A percentile compares a stretch with the other conserved stretches of the same genome.
Evolutionary conservation across 2,797 vertebrate genomes (phyloP).

Genomic region (Acanthiza pusilla): DNA sequence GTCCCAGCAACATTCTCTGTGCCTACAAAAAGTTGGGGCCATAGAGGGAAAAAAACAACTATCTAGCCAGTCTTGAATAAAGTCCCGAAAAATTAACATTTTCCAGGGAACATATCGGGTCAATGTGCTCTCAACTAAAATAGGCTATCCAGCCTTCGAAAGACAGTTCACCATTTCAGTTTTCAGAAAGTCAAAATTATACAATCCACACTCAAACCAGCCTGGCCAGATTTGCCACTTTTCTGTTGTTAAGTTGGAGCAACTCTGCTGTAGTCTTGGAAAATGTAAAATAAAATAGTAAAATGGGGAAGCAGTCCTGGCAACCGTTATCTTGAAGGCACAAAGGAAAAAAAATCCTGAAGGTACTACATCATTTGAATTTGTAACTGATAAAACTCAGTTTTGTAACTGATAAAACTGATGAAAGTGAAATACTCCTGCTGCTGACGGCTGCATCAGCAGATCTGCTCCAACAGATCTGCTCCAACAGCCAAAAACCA

Average conservation of each 20-base stretch:
- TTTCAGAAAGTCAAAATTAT: not conserved
- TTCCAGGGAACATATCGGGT: not conserved
- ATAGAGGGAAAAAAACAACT: not conserved
- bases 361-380: not conserved
- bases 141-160: not conserved
- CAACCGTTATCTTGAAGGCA: not conserved
- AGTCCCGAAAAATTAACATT: not conserved
- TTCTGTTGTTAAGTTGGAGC: not conserved
- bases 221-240: not conserved
- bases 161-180: not conserved
- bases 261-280: not conserved
- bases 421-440: not conserved
- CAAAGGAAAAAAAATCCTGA: not conserved
- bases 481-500: not conserved
- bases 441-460: fast-evolving
- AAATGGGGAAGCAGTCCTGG: not conserved
- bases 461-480: not conserved
- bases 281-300: not conserved
- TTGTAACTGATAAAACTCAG: not conserved
- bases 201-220: not conserved
- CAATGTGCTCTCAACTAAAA: not conserved
- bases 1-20: not conserved
- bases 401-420: not conserved
- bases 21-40: not conserved
- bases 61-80: not conserved